phyloP scores from a whole-genome alignment of 2,888 invertebrate species.

The Lycophotia porphyrea region DNA sequence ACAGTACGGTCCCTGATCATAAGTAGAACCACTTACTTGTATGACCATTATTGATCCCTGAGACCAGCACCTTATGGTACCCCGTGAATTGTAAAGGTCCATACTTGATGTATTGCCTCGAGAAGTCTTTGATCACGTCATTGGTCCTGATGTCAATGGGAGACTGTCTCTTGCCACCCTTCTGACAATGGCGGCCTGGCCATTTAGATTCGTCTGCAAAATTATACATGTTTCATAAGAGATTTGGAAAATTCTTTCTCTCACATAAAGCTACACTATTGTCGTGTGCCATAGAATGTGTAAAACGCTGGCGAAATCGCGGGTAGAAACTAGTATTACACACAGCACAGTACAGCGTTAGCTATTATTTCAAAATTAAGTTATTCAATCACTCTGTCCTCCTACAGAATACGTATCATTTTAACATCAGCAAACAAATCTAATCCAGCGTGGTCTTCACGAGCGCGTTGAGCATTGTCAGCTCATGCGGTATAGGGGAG shows the following conservation, averaged over 20 bases:
- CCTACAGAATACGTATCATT: not conserved
- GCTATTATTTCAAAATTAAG: not conserved
- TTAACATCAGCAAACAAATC: not conserved
- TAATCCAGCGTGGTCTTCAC: not conserved
- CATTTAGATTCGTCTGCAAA: slow-evolving; percentile 77
- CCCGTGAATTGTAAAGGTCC: slow-evolving; percentile 89
- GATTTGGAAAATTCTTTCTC: not conserved
- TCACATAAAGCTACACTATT: not conserved
- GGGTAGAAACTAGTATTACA: not conserved
- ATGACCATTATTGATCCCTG: slow-evolving; percentile 92
- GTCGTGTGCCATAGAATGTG: not conserved
- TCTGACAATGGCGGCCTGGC: slow-evolving; percentile 79
- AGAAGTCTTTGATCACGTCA: slow-evolving; percentile 75
- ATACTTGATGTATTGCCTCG: slow-evolving; percentile 76
- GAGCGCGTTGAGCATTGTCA: not conserved
- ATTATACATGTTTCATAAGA: not conserved
- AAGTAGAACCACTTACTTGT: slow-evolving; percentile 87
- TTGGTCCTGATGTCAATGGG: slow-evolving; percentile 82
- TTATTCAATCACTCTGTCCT: not conserved
- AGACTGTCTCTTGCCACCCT: slow-evolving; percentile 81
- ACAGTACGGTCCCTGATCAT: not conserved
- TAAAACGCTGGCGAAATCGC: not conserved
- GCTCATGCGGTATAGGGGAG: not conserved
- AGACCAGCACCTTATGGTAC: slow-evolving; percentile 88
- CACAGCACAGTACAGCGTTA: not conserved